These are phyloP conservation scores for Strigops habroptila DNA, from an alignment of 2,113 vertebrate genomes.

Conservation along the genomic window DNA sequence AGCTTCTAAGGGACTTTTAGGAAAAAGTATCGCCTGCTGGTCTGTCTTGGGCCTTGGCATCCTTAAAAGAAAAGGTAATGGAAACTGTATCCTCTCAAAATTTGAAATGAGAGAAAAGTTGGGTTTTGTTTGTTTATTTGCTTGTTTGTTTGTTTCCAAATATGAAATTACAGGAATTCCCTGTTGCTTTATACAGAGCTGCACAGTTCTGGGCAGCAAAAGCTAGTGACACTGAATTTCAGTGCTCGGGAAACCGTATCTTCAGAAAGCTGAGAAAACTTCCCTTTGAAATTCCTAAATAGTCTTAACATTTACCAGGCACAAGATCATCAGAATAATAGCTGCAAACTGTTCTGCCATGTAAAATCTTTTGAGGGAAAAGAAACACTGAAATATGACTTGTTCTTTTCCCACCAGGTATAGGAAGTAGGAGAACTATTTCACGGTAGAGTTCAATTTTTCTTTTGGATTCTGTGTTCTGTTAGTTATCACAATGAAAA, in stretches of 20 bases:
- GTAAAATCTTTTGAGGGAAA: not conserved
- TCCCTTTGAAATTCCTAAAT: not conserved
- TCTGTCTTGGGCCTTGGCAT: not conserved
- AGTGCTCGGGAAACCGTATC: fast-evolving
- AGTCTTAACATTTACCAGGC: not conserved
- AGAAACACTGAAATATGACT: not conserved
- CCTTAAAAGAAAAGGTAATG: not conserved
- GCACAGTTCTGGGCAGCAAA: not conserved
- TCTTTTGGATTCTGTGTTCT: not conserved
- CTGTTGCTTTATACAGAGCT: not conserved
- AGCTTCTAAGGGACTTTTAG: not conserved
- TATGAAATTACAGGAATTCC: not conserved
- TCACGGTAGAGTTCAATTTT: not conserved
- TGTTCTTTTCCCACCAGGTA: not conserved
- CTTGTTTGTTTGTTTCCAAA: not conserved
- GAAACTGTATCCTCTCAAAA: not conserved
- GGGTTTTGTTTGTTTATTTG: fast-evolving
- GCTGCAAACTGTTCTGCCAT: not conserved
- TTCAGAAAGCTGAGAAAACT: not conserved
- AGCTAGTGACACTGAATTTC: not conserved
- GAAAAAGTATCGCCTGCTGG: not conserved
- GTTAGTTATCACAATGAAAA: not conserved
- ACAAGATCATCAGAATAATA: not conserved
- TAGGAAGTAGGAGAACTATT: not conserved
- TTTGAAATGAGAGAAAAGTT: not conserved